Conservation (phyloP, 92 coral and sea anemone species). For the Parazoanthus swiftii region DNA sequence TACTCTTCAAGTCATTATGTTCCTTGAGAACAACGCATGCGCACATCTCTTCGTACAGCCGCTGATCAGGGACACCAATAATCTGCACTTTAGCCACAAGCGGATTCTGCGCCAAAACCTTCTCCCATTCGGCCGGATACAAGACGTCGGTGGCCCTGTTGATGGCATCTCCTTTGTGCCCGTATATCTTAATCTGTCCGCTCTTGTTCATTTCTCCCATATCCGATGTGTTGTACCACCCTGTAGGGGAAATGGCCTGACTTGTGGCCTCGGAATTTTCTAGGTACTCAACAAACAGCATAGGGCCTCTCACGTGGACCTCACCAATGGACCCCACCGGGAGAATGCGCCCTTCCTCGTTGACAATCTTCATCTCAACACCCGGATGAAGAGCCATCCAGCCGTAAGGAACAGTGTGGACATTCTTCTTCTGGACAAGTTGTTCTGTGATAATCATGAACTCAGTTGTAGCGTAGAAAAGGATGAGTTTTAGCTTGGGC, state of each 20-base stretch:
- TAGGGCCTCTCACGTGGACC: slow-evolving; percentile 36
- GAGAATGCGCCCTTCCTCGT: slow-evolving; percentile 35
- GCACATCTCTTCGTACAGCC: slow-evolving; percentile 57
- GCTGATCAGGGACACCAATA: slow-evolving; percentile 65
- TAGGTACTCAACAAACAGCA: slow-evolving; percentile 43
- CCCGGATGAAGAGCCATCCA: slow-evolving; percentile 51
- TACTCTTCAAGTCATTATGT: neutral
- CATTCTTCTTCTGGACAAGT: slow-evolving; percentile 30
- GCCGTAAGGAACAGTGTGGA: slow-evolving; percentile 40
- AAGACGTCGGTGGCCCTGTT: slow-evolving; percentile 50
- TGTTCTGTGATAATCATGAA: slow-evolving; percentile 31
- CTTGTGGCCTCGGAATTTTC: slow-evolving; percentile 44
- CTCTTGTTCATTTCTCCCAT: slow-evolving; percentile 43
- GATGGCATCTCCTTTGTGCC: slow-evolving; percentile 49
- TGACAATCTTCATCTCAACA: slow-evolving; percentile 48
- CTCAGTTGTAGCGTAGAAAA: slow-evolving; percentile 49
- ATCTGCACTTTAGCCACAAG: slow-evolving; percentile 46
- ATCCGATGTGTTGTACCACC: slow-evolving; percentile 52
- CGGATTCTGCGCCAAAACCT: slow-evolving; percentile 41
- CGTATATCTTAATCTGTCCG: slow-evolving; percentile 47
- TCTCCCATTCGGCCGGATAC: slow-evolving; percentile 49
- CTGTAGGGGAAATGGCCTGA: slow-evolving; percentile 34
- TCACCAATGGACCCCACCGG: slow-evolving; percentile 47
- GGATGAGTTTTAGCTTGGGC: slow-evolving; percentile 31
- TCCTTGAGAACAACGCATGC: slow-evolving; percentile 55